These are phyloP conservation scores for Petrocephalus microphthalmus DNA, from an alignment of 2,113 vertebrate genomes.

Conservation along the genomic window DNA sequence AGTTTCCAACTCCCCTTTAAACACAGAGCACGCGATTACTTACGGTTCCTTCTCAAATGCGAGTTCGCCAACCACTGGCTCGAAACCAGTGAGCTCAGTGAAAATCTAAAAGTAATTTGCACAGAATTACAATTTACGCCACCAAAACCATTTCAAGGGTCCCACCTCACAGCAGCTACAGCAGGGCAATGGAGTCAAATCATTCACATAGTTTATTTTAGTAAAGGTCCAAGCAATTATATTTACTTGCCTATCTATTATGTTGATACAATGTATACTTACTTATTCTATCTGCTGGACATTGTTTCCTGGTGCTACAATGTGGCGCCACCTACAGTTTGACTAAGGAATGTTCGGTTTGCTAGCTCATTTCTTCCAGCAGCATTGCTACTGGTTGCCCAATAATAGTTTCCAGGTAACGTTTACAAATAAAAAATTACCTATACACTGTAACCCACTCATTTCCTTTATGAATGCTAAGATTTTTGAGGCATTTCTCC, in stretches of 20 bases:
- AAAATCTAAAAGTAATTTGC: slow-evolving; percentile 62
- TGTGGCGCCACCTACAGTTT: not conserved
- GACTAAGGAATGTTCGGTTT: not conserved
- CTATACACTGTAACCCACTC: not conserved
- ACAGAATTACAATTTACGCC: not conserved
- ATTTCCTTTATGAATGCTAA: not conserved
- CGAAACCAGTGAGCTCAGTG: slow-evolving; percentile 69
- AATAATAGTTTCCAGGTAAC: not conserved
- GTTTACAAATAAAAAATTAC: not conserved
- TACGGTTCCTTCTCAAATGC: slow-evolving; percentile 42
- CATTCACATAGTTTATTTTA: not conserved
- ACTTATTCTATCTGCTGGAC: not conserved
- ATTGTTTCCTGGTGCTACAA: not conserved
- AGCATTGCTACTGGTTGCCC: not conserved
- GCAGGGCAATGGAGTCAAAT: not conserved
- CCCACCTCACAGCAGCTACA: not conserved
- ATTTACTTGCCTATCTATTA: not conserved
- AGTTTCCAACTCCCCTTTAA: not conserved
- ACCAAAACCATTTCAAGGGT: not conserved
- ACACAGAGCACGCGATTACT: slow-evolving; percentile 17
- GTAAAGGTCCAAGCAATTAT: not conserved
- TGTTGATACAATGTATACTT: not conserved
- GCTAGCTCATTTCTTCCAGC: not conserved
- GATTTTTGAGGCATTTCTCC: not conserved
- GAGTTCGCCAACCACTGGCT: slow-evolving; percentile 59